phyloP scores from a whole-genome alignment of 2,888 invertebrate species.

The Pilophorus perplexus region DNA sequence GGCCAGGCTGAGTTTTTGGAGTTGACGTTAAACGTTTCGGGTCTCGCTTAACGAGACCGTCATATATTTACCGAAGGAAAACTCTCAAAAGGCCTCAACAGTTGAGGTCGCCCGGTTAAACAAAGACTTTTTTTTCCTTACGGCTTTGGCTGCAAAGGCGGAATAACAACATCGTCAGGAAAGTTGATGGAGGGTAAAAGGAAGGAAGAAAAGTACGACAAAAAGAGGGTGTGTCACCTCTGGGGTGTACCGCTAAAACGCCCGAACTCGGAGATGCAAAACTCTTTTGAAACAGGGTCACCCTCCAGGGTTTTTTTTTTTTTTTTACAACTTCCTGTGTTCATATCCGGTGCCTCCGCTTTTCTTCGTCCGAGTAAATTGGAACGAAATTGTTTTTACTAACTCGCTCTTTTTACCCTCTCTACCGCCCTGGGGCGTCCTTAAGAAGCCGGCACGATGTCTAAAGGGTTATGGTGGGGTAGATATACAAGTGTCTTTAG shows the following conservation, averaged over 20 bases:
- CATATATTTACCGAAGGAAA: slow-evolving; percentile 4
- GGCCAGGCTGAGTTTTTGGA: too few relatives aligned
- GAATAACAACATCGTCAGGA: slow-evolving; percentile 14
- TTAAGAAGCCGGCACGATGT: too few relatives aligned
- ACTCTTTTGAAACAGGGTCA: slow-evolving; percentile 13
- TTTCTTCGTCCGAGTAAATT: background rate
- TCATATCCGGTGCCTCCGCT: background rate
- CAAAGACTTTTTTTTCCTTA: background rate
- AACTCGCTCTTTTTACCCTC: slow-evolving; percentile 13
- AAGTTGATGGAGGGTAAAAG: slow-evolving; percentile 12
- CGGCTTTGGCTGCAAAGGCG: background rate
- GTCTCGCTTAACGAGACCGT: slow-evolving; percentile 2
- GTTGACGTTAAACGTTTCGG: too few relatives aligned
- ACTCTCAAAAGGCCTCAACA: background rate
- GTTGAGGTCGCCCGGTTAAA: background rate
- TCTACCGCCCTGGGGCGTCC: background rate
- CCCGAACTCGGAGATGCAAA: background rate
- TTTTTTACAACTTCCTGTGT: background rate
- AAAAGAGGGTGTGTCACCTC: background rate
- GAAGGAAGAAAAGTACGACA: too few relatives aligned
- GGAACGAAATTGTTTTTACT: slow-evolving; percentile 25
- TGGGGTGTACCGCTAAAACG: background rate
- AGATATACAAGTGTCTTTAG: too few relatives aligned
- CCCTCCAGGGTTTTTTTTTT: background rate
- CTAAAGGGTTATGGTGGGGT: too few relatives aligned